Percentiles rank a stretch among this genome's conserved stretches.
phyloP scores from a whole-genome alignment of 2,888 invertebrate species.

The Mesochorus sp. region DNA sequence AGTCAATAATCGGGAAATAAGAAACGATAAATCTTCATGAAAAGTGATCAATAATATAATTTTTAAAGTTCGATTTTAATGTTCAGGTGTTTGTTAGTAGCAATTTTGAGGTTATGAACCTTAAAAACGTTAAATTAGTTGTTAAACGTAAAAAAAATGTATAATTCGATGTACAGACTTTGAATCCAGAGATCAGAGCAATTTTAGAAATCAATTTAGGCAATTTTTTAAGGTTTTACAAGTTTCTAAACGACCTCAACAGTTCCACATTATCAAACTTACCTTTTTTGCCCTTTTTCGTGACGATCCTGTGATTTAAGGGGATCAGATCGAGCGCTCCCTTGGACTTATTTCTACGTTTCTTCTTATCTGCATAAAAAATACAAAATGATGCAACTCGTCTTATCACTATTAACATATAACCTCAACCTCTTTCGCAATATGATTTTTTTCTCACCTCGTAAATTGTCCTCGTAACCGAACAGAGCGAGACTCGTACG shows the following conservation, averaged over 20 bases:
- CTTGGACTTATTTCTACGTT: conserved; percentile 76
- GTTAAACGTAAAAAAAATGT: too few relatives aligned
- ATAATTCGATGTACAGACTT: too few relatives aligned
- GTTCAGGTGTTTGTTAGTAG: neutral
- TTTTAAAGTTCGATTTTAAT: too few relatives aligned
- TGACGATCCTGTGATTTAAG: conserved; percentile 71
- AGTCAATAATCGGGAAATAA: too few relatives aligned
- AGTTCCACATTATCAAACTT: too few relatives aligned
- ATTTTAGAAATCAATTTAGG: too few relatives aligned
- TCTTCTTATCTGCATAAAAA: conserved; percentile 79
- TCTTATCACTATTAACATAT: neutral
- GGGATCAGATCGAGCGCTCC: conserved; percentile 78
- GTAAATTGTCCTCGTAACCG: conserved; percentile 77
- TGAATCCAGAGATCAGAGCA: too few relatives aligned
- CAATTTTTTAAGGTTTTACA: too few relatives aligned
- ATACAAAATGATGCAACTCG: neutral
- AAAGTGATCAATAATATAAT: too few relatives aligned
- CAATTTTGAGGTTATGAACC: neutral
- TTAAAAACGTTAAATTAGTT: neutral
- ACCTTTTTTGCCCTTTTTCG: conserved; percentile 75
- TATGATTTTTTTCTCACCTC: conserved; percentile 62
- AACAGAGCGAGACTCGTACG: conserved; percentile 84
- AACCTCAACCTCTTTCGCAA: conserved; percentile 47
- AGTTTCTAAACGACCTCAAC: too few relatives aligned
- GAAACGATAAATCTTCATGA: too few relatives aligned